Conservation (phyloP, 2,888 invertebrate genomes). For the Sturmia bella region DNA sequence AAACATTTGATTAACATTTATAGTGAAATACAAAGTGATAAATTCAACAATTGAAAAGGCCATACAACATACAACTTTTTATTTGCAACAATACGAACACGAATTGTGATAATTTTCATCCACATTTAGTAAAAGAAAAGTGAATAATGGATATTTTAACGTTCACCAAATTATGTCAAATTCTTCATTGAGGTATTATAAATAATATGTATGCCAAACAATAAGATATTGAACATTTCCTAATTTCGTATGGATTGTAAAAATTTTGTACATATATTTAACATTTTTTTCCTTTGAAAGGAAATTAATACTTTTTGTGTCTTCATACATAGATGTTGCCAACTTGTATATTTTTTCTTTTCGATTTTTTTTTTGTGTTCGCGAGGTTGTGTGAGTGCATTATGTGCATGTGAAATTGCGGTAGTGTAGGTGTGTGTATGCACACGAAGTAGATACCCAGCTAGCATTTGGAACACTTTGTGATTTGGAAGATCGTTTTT, state of each 20-base stretch:
- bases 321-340: slow-evolving; percentile 54
- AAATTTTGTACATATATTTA: background rate
- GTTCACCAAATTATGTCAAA: slow-evolving; percentile 53
- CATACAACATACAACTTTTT: slow-evolving; percentile 28
- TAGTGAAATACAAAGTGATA: slow-evolving; percentile 8
- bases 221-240: background rate
- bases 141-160: slow-evolving; percentile 46
- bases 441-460: too few relatives aligned
- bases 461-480: too few relatives aligned
- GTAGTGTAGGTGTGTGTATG: slow-evolving; percentile 5
- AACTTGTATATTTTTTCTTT: slow-evolving; percentile 45
- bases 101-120: slow-evolving; percentile 36
- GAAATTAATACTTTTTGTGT: slow-evolving; percentile 39
- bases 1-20: slow-evolving; percentile 1
- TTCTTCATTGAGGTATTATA: slow-evolving; percentile 44
- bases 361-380: slow-evolving; percentile 56
- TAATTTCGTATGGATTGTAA: background rate
- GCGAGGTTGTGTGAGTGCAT: slow-evolving; percentile 1
- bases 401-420: slow-evolving; percentile 13
- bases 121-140: slow-evolving; percentile 49
- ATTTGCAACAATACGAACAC: slow-evolving; percentile 51
- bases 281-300: background rate
- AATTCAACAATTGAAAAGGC: slow-evolving; percentile 21
- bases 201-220: background rate
- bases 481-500: too few relatives aligned